phyloP scores from a whole-genome alignment of 1,140 invertebrate species.

The Protaetia brevitarsis region DNA sequence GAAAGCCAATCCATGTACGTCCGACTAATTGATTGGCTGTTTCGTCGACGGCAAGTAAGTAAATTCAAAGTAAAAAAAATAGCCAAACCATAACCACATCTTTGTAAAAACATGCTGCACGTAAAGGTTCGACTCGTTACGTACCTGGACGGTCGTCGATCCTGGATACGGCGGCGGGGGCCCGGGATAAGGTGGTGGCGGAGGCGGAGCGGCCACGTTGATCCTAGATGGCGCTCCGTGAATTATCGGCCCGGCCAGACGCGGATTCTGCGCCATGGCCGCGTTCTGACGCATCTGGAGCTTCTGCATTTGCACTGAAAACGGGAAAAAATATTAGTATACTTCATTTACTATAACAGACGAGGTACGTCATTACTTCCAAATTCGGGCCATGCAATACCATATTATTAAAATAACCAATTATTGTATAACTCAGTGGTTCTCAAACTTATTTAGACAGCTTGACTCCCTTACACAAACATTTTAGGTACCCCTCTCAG shows the following conservation, averaged over 20 bases:
- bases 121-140: neutral
- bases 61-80: constrained; percentile 20
- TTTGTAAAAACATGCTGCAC: constrained; percentile 16
- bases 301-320: constrained; percentile 47
- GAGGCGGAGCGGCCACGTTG: constrained; percentile 47
- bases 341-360: no score
- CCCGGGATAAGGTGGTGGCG: constrained; percentile 61
- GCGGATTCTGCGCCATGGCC: constrained; percentile 29
- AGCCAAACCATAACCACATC: constrained; percentile 27
- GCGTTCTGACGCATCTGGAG: constrained; percentile 44
- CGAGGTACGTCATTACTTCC: no score
- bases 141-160: constrained; percentile 45
- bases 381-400: no score
- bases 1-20: no score
- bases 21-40: no score
- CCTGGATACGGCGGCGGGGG: constrained; percentile 67
- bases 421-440: no score
- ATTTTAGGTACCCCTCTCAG: no score
- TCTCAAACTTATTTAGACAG: no score
- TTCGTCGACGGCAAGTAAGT: no score
- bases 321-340: neutral
- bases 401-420: no score
- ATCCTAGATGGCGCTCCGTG: constrained; percentile 35
- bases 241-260: constrained; percentile 30
- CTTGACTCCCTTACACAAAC: neutral